Evolutionary conservation across 2,888 invertebrate genomes (phyloP), one percentile per base, ranked within the genome.

Genomic region (Amblyteles armatorius): DNA sequence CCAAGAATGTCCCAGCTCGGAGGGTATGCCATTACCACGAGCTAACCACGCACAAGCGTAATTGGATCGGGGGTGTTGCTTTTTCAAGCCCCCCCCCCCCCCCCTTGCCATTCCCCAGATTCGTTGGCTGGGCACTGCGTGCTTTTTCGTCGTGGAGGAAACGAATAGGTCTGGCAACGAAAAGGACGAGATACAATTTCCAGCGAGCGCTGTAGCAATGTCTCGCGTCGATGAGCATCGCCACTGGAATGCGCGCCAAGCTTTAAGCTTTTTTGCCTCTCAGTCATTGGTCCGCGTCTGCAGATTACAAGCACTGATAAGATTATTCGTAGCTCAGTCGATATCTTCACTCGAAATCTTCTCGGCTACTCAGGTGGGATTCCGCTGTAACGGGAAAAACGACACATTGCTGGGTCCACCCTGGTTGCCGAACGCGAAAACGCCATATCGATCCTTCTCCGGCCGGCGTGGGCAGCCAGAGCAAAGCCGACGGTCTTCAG

Each of bases 21-120:
- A 72, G 55, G 57, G 55, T 16, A 33, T 57, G 55, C 52, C 9
- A 55, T 48, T 48, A 48, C 44, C 44, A 16, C 44, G 44, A 16
- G 44, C 44, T 48, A 48, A 48, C 44, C 44, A 48, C 44, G 16
- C 44, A 48, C 19, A 22, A 55, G 22, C 55, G 22, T 55, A 55
- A 55, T 55, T 55, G 55, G 55, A 55, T 55, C 55, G 55, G 19
- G 52, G 22, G 13, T 48, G 55, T 29, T 33, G n/a, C 67, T 67
- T 67, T 67, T 67, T 67, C 67, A 67, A 67, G 40, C 11, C 22
- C 11, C 16, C 19, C 11, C 22, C 67, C 36, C 11, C 16, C 11
- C 11, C 22, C 67, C 36, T 67, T 11, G 9, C 40, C 67, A 40
- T 67, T 67, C 40, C 3, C 22, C 6, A 7, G 19, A 9, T 40